Base-by-base conservation (phyloP, 2,113 vertebrate genomes). In the Grammomys dolichurus region DNA sequence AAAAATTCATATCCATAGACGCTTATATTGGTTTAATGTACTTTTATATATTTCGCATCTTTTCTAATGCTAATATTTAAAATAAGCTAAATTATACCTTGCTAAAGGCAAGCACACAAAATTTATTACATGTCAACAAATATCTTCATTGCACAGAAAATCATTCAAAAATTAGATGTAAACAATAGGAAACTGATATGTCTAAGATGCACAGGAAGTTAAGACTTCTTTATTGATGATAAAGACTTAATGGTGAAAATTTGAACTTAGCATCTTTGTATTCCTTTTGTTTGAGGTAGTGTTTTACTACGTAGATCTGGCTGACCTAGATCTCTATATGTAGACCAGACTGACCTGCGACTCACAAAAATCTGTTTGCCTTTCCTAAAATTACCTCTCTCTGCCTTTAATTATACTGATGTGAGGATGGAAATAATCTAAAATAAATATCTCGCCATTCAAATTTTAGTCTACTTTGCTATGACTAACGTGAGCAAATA, bases 21-120 rank as follows among this genome's bases (percentile, higher is more conserved):
- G 87, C 14, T 70, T 33, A 58, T 80, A 88, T 31, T 88, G 22
- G 19, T 19, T 70, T 70, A 22, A 78, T 43, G 70, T 81, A 51
- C 81, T 92, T 95, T 90, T 76, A 89, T 92, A 69, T 4, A 93
- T 46, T 48, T 48, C 10, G 90, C 31, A 88, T 72, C 6, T 84
- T 76, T 92, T 92, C 72, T 88, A 90, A 92, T 13, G 51, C 95
- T 8, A 60, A 12, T 24, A 4, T 70, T 91, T 6, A 97, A 97
- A 70, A 46, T 76, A 86, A 60, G 6, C 82, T 77, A 72, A 87
- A 73, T 28, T 63, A 26, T 65, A 63, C 56, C 22, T 76, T 73
- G 51, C 4, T 33, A 93, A 93, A 87, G 17, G 4, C 58, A 81
- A 81, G 0, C 4, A 28, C 40, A 40, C 11, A 86, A 69, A 89